A percentile compares a stretch with the other conserved stretches of the same genome.
Conservation (phyloP, 2,797 vertebrate species). For the Bovichtus variegatus region DNA sequence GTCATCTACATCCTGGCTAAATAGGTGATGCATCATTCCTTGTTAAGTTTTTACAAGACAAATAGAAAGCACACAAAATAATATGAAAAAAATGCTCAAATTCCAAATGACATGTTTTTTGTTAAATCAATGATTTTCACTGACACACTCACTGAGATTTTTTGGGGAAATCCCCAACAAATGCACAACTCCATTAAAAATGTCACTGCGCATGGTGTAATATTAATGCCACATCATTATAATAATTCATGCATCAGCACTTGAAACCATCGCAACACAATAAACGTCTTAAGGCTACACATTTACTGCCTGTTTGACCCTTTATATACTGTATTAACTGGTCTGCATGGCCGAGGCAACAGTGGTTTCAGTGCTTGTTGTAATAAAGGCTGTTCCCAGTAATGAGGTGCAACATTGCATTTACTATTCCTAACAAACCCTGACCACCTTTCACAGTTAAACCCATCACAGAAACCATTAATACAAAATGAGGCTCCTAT, state of each 20-base stretch:
- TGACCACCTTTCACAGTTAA: conserved; percentile 73
- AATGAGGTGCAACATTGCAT: conserved; percentile 77
- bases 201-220: not conserved
- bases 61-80: not conserved
- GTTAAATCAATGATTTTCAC: not conserved
- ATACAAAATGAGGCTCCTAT: conserved; percentile 65
- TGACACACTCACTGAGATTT: not conserved
- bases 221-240: not conserved
- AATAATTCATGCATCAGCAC: conserved; percentile 1
- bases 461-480: conserved; percentile 73
- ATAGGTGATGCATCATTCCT: conserved; percentile 50
- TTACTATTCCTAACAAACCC: conserved; percentile 77
- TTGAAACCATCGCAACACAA: conserved; percentile 16
- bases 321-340: conserved; percentile 13
- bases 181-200: not conserved
- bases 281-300: conserved; percentile 1
- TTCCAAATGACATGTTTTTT: not conserved
- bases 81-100: conserved; percentile 1
- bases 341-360: conserved; percentile 35
- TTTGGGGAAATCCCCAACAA: not conserved
- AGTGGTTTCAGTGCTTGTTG: conserved; percentile 21
- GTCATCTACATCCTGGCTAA: conserved; percentile 64
- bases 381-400: conserved; percentile 57
- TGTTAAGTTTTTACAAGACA: conserved; percentile 27
- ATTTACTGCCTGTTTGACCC: conserved; percentile 26